Evolutionary conservation across 2,797 vertebrate species (phyloP), one percentile per base, ranked within the genome.

Genomic region (Erpetoichthys calabaricus): DNA sequence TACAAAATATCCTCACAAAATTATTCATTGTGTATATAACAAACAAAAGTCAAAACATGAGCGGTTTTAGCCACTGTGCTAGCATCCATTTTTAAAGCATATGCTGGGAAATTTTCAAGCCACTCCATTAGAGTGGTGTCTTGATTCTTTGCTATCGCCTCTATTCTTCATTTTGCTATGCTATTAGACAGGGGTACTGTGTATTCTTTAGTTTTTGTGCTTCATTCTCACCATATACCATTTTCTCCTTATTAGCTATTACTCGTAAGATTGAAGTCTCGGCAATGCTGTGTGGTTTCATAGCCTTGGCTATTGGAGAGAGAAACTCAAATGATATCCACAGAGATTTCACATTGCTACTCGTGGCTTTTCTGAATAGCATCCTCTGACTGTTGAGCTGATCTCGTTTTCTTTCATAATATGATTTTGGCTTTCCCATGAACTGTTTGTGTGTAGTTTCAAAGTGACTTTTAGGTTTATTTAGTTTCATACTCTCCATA

Each of bases 1-100:
- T 60, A 60, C 59, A 60, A 56, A 52, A 60, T 56, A 51, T 60
- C 47, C 42, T 51, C 7, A 7, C 53, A 55, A 56, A 60, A 56
- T 9, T 43, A 43, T 46, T 62, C 51, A 7, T 45, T 43, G 4
- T 44, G 45, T 46, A 55, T 58, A 45, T 58, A 58, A 50, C 49
- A 53, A 54, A 58, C 56, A 58, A 62, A 62, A 5, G 42, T 62
- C 51, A 47, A 55, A 44, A 10, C 47, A 50, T 56, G 57, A 50
- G 8, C 57, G 56, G 51, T 56, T 47, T 56, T 52, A 4, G 54
- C 54, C 45, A 56, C 53, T 7, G 44, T 59, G 61, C 53, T 51
- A 25, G 59, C 52, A 50, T 62, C 60, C 57, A 58, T 57, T 42
- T 58, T 51, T 5, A 62, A 52, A 57, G 56, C 49, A 47, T 53